Conservation (phyloP, 1,140 invertebrate genomes). For the Drosophila arawakana region DNA sequence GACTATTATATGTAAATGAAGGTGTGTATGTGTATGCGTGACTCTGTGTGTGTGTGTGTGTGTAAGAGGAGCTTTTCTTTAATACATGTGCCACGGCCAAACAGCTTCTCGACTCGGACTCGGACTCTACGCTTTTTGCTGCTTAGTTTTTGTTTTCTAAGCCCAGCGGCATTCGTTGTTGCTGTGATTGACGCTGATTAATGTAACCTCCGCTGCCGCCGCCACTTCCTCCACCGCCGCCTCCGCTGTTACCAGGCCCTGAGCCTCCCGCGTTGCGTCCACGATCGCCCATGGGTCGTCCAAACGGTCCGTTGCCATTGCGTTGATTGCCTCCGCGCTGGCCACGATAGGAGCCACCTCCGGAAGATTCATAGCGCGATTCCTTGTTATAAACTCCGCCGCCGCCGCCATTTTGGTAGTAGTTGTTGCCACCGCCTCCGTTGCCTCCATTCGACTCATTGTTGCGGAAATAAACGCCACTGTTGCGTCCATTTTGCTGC, state of each 20-base stretch:
- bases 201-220: conserved; percentile 65
- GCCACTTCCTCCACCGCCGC: conserved; percentile 44
- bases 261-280: conserved; percentile 53
- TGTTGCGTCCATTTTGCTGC: conserved; percentile 73
- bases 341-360: conserved; percentile 65
- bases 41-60: conserved; percentile 43
- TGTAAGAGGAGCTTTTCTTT: conserved; percentile 57
- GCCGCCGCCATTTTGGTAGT: conserved; percentile 63
- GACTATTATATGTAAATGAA: conserved; percentile 27
- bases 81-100: conserved; percentile 64
- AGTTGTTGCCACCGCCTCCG: conserved; percentile 38
- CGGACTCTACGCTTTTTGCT: conserved; percentile 21
- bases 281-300: conserved; percentile 68
- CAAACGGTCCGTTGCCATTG: conserved; percentile 65
- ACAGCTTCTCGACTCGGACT: conserved; percentile 32
- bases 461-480: conserved; percentile 79
- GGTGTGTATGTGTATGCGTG: conserved; percentile 22
- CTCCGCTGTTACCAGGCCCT: conserved; percentile 24
- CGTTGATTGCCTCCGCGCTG: conserved; percentile 72
- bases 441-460: conserved; percentile 69
- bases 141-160: conserved; percentile 80
- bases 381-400: conserved; percentile 68
- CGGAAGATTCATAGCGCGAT: conserved; percentile 71
- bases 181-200: conserved; percentile 71
- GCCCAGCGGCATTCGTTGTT: conserved; percentile 71